Evolutionary conservation across 2,888 invertebrate genomes (phyloP).

Genomic region (Sarcophaga variegata): DNA sequence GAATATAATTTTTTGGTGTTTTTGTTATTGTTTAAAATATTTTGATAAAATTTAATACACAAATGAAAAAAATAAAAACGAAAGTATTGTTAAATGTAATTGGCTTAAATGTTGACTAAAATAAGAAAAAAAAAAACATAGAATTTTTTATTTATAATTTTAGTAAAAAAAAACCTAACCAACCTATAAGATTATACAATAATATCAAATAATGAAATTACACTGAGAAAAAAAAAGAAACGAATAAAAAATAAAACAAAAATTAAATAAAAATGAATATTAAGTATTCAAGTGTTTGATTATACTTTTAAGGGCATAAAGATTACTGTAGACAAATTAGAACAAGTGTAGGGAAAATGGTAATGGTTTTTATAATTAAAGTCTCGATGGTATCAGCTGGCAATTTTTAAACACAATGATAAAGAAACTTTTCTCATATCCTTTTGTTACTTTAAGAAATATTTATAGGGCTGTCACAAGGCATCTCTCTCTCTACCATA

Average conservation of each 20-base stretch:
- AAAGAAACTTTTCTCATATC: too few relatives aligned
- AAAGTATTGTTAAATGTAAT: slow-evolving; percentile 12
- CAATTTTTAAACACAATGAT: too few relatives aligned
- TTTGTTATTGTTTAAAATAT: slow-evolving; percentile 8
- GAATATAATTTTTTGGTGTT: slow-evolving; percentile 7
- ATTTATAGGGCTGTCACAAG: too few relatives aligned
- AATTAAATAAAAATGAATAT: slow-evolving; percentile 45
- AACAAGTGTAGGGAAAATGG: too few relatives aligned
- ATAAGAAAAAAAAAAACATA: neutral
- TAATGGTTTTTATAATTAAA: too few relatives aligned
- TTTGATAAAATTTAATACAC: slow-evolving; percentile 1
- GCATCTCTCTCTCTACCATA: too few relatives aligned
- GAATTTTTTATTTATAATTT: slow-evolving; percentile 28
- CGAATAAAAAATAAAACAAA: neutral
- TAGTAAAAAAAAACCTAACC: neutral
- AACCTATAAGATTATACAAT: slow-evolving; percentile 21
- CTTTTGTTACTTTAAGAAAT: too few relatives aligned
- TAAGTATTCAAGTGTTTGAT: slow-evolving; percentile 27
- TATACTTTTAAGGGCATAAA: too few relatives aligned
- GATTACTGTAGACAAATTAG: too few relatives aligned
- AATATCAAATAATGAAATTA: slow-evolving; percentile 36
- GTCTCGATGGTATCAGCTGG: too few relatives aligned
- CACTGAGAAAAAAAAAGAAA: slow-evolving; percentile 25
- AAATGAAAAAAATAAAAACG: slow-evolving; percentile 2
- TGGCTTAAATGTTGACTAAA: slow-evolving; percentile 23